Evolutionary conservation across 2,888 invertebrate species (phyloP).

Genomic region (Diplazon laetatorius): DNA sequence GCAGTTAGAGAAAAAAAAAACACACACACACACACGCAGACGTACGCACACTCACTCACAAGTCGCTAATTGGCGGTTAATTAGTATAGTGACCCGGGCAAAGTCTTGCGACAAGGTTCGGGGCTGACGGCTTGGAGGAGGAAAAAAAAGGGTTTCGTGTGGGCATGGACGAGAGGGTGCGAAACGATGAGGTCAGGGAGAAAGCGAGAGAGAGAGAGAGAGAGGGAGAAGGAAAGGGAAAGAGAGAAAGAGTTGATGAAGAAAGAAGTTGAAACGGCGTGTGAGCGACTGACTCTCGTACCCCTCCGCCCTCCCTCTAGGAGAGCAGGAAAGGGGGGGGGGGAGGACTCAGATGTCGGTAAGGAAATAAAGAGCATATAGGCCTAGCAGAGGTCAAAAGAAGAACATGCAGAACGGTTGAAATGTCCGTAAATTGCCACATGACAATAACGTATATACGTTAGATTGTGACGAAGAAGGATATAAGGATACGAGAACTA

Average conservation of each 20-base stretch:
- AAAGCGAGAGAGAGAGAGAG: too few relatives aligned
- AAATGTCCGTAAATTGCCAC: background rate
- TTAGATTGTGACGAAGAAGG: background rate
- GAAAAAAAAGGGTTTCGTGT: conserved; percentile 13
- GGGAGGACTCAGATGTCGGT: background rate
- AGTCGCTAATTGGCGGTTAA: conserved; percentile 80
- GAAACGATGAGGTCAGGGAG: conserved; percentile 35
- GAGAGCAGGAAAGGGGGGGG: too few relatives aligned
- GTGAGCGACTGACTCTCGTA: background rate
- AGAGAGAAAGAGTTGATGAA: conserved; percentile 44
- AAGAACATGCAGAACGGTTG: background rate
- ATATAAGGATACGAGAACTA: too few relatives aligned
- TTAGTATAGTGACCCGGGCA: conserved; percentile 77
- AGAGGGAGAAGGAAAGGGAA: too few relatives aligned
- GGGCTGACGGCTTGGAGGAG: background rate
- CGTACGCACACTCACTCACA: too few relatives aligned
- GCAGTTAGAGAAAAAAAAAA: conserved; percentile 78
- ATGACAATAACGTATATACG: conserved; percentile 1
- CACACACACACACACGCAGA: too few relatives aligned
- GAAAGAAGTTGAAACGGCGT: background rate
- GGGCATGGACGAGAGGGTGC: conserved; percentile 32
- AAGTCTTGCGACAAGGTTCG: conserved; percentile 54
- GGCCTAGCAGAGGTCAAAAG: background rate
- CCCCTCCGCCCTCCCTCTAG: background rate
- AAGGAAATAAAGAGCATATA: background rate